These are phyloP conservation scores for Sphaerodactylus townsendi DNA, from an alignment of 2,113 vertebrate species.

Conservation along the genomic window DNA sequence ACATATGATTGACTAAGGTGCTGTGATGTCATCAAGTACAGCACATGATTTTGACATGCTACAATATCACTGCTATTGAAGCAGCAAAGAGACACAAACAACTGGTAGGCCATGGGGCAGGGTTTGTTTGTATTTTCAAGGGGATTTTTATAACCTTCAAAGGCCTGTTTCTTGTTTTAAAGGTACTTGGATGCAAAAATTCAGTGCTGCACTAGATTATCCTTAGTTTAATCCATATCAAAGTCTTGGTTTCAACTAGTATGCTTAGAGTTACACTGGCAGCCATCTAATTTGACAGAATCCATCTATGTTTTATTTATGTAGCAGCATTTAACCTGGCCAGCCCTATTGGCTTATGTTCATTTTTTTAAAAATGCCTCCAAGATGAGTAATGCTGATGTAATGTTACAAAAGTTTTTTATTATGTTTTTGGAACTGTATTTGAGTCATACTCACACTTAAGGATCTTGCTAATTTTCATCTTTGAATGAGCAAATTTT, in stretches of 20 bases:
- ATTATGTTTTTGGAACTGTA: too few relatives aligned
- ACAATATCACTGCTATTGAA: too few relatives aligned
- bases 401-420: neutral
- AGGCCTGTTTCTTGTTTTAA: neutral
- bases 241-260: neutral
- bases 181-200: neutral
- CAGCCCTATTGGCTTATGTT: neutral
- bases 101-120: too few relatives aligned
- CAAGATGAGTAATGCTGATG: neutral
- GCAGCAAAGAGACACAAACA: too few relatives aligned
- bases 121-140: too few relatives aligned
- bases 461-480: neutral
- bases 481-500: neutral
- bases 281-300: neutral
- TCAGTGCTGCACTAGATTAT: neutral
- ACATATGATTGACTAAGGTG: too few relatives aligned
- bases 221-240: neutral
- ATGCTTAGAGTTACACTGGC: neutral
- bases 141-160: neutral
- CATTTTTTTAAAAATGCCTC: neutral
- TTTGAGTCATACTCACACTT: neutral
- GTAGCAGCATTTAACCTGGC: neutral
- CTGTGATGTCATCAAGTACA: too few relatives aligned
- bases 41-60: too few relatives aligned
- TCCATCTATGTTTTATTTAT: neutral